A percentile compares a stretch with the other conserved stretches of the same genome.
phyloP scores from a whole-genome alignment of 2,797 vertebrate genomes.

The Cyclura pinguis region DNA sequence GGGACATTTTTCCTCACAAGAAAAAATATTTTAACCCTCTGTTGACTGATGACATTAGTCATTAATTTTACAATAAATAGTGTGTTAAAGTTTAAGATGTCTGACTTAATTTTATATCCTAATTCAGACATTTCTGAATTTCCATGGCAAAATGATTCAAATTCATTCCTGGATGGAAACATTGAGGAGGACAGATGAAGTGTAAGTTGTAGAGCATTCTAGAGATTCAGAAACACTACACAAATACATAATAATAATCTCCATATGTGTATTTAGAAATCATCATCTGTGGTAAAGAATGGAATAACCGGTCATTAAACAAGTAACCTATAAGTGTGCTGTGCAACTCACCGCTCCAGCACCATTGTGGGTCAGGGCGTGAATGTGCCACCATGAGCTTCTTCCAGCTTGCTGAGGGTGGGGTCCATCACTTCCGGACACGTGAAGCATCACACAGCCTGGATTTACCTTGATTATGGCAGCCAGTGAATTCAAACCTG shows the following conservation, averaged over 20 bases:
- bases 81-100: constrained; percentile 22
- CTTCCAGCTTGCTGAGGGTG: too few species aligned
- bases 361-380: too few species aligned
- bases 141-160: constrained; percentile 10
- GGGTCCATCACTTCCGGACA: too few species aligned
- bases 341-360: too few species aligned
- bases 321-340: background rate
- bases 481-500: too few species aligned
- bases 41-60: background rate
- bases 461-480: too few species aligned
- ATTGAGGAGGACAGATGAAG: background rate
- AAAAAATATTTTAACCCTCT: constrained; percentile 51
- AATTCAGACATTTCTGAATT: background rate
- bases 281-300: constrained; percentile 15
- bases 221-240: background rate
- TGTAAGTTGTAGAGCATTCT: background rate
- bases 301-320: constrained; percentile 30
- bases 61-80: background rate
- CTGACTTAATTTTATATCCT: constrained; percentile 8
- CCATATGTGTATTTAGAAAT: constrained; percentile 35
- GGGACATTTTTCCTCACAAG: constrained; percentile 35
- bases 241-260: background rate
- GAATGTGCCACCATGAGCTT: too few species aligned
- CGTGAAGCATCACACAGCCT: too few species aligned
- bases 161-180: background rate